These are phyloP conservation scores for Trichopria drosophilae DNA, from an alignment of 2,888 invertebrate genomes.

Conservation along the genomic window DNA sequence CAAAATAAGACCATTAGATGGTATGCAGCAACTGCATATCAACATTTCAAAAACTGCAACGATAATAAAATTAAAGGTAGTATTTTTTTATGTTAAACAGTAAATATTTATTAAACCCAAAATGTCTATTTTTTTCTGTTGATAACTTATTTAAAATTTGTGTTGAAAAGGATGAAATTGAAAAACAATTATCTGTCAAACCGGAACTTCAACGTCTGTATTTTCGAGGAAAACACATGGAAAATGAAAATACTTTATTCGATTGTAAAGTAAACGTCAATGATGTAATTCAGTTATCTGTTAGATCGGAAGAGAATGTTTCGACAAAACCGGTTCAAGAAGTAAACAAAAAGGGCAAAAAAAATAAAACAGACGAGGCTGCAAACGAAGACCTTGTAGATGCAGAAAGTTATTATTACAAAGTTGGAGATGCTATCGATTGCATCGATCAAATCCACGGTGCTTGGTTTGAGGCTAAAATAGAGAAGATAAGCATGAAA, in stretches of 20 bases:
- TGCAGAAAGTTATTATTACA: conserved; percentile 61
- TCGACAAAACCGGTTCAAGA: conserved; percentile 11
- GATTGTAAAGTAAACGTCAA: conserved; percentile 77
- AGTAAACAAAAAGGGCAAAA: conserved; percentile 36
- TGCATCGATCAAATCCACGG: conserved; percentile 65
- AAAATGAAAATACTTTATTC: conserved; percentile 72
- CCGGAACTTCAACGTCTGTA: conserved; percentile 65
- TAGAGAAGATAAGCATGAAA: conserved; percentile 61
- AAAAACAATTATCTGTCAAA: conserved; percentile 63
- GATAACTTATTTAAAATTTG: conserved; percentile 1
- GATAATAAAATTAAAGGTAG: conserved; percentile 18
- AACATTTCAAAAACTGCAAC: conserved; percentile 9
- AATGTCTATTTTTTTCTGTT: background rate
- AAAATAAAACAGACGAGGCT: conserved; percentile 36
- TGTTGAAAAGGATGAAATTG: conserved; percentile 54
- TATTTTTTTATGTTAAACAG: background rate
- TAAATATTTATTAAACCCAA: too few species aligned
- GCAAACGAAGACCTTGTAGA: conserved; percentile 51
- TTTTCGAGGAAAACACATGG: conserved; percentile 75
- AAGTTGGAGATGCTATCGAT: conserved; percentile 70
- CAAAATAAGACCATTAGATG: conserved; percentile 3
- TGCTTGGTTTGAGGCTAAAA: conserved; percentile 75
- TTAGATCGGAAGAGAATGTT: conserved; percentile 38
- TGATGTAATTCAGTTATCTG: conserved; percentile 73
- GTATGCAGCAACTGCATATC: conserved; percentile 4